A percentile compares a stretch with the other conserved stretches of the same genome.
Conservation (phyloP, 2,113 vertebrate species). For the Salvator merianae region DNA sequence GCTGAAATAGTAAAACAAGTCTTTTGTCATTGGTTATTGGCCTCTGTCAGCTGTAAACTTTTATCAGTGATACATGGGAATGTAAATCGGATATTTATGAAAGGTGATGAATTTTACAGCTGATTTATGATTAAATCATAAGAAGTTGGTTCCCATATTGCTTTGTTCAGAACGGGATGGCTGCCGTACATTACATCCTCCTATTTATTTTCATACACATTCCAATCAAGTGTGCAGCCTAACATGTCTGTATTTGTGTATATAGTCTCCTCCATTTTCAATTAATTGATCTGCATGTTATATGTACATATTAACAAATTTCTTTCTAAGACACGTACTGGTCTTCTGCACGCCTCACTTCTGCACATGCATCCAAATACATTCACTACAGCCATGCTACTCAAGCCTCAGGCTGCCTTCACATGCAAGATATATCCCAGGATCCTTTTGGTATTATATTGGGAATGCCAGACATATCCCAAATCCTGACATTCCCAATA, state of each 20-base stretch:
- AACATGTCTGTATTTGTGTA: not conserved
- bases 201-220: not conserved
- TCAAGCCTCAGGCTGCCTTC: too few species aligned
- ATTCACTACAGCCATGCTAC: not conserved
- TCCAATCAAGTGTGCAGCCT: not conserved
- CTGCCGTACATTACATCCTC: not conserved
- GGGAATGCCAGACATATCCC: too few species aligned
- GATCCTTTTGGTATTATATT: too few species aligned
- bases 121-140: constrained; percentile 9
- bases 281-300: not conserved
- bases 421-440: too few species aligned
- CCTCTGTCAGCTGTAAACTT: not conserved
- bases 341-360: not conserved
- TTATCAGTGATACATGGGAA: not conserved
- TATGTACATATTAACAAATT: not conserved
- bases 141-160: not conserved
- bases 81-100: constrained; percentile 20
- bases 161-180: not conserved
- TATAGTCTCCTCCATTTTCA: not conserved
- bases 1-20: fast-evolving
- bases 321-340: not conserved
- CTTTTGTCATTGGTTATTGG: not conserved
- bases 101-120: not conserved
- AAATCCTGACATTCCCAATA: too few species aligned
- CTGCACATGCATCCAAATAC: too few species aligned